Percentiles rank a stretch among this genome's conserved stretches.
phyloP scores from a whole-genome alignment of 2,797 vertebrate species.

The Silurus lanzhouensis region DNA sequence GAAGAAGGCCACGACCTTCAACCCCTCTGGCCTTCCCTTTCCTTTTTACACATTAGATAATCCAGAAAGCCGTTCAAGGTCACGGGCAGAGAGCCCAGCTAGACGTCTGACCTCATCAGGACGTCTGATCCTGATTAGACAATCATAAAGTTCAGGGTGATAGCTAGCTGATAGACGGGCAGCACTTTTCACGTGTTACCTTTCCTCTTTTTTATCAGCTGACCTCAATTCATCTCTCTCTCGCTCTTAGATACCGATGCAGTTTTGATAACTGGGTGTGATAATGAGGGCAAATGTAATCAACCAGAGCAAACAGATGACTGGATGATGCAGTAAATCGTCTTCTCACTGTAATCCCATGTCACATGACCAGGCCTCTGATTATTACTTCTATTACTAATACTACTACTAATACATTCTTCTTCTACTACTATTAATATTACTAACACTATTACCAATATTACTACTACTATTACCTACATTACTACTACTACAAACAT shows the following conservation, averaged over 20 bases:
- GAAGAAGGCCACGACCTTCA: too few relatives aligned
- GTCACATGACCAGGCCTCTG: constrained; percentile 54
- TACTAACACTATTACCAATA: too few relatives aligned
- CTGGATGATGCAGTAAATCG: constrained; percentile 15
- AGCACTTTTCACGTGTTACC: neutral
- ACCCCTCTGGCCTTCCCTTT: too few relatives aligned
- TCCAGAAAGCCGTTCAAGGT: neutral
- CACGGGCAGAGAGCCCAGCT: too few relatives aligned
- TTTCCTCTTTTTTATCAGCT: constrained; percentile 10
- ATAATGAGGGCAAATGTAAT: constrained; percentile 30
- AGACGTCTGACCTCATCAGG: constrained; percentile 18
- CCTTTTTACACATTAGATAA: neutral
- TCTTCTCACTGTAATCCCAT: constrained; percentile 23
- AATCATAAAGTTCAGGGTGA: constrained; percentile 15
- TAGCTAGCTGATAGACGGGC: neutral
- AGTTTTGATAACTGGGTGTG: neutral
- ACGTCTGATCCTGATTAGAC: constrained; percentile 13
- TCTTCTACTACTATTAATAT: too few relatives aligned
- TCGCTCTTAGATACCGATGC: neutral
- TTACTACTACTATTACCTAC: too few relatives aligned
- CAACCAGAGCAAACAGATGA: constrained; percentile 24
- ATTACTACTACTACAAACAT: too few relatives aligned
- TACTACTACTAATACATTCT: neutral
- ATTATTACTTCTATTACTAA: constrained; percentile 10
- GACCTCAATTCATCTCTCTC: neutral